Conservation (phyloP, 2,888 invertebrate species). For the Machimus atricapillus region DNA sequence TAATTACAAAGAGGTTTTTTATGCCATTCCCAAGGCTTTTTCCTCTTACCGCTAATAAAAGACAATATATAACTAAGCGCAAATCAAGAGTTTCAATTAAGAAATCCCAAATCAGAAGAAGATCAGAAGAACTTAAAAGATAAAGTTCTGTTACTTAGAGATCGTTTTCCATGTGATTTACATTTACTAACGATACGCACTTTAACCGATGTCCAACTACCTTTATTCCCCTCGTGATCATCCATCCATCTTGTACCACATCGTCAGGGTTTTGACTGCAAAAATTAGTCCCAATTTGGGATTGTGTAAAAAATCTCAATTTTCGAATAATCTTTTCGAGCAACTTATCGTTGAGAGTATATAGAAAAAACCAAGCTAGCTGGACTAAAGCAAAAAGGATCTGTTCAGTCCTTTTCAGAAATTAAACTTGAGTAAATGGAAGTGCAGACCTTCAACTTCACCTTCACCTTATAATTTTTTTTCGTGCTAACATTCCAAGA, state of each 20-base stretch:
- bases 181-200: conserved; percentile 83
- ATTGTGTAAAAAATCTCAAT: conserved; percentile 56
- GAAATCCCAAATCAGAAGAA: too few species aligned
- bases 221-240: conserved; percentile 78
- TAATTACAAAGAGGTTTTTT: too few species aligned
- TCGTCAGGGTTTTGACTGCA: conserved; percentile 78
- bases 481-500: not conserved
- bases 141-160: conserved; percentile 64
- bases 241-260: conserved; percentile 81
- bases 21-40: too few species aligned
- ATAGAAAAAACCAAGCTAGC: conserved; percentile 65
- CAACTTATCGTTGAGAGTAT: conserved; percentile 58
- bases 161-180: conserved; percentile 76
- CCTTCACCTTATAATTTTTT: conserved; percentile 52
- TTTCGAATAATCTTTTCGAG: conserved; percentile 55
- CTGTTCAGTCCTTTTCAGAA: conserved; percentile 63
- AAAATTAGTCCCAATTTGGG: conserved; percentile 54
- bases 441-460: conserved; percentile 70
- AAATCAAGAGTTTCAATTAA: too few species aligned
- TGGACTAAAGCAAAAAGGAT: conserved; percentile 60
- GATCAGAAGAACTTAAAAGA: conserved; percentile 67
- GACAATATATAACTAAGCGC: too few species aligned
- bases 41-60: too few species aligned
- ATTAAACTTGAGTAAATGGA: conserved; percentile 72
- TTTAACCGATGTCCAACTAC: conserved; percentile 76